These are phyloP conservation scores for Metopia argyrocephala DNA, from an alignment of 2,888 invertebrate species.

Conservation along the genomic window DNA sequence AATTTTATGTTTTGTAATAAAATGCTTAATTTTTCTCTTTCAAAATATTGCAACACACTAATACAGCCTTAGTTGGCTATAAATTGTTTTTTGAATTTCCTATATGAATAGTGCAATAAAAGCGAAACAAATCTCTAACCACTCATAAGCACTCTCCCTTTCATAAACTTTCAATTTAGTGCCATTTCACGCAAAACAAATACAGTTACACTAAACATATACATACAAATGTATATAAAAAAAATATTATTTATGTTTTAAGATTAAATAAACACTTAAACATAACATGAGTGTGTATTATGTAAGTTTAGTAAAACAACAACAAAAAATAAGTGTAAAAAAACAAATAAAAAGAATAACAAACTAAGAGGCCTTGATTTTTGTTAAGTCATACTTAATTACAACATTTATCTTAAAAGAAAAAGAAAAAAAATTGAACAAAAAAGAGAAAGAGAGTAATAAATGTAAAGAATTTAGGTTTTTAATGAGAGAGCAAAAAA, in stretches of 20 bases:
- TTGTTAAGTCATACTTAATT: constrained; percentile 23
- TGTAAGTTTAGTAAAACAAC: not conserved
- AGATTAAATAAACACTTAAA: constrained; percentile 28
- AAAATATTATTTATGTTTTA: constrained; percentile 30
- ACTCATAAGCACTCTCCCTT: not conserved
- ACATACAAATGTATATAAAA: not conserved
- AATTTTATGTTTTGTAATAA: constrained; percentile 16
- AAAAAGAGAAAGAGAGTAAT: not conserved
- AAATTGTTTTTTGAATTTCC: not conserved
- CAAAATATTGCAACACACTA: not conserved
- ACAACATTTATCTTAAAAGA: not conserved
- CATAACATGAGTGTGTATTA: constrained; percentile 30
- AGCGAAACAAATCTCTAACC: not conserved
- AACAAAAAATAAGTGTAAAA: not conserved
- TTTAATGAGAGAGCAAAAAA: too few species aligned
- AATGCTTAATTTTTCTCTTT: constrained; percentile 7
- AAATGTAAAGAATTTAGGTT: too few species aligned
- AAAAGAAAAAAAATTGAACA: not conserved
- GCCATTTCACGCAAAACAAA: too few species aligned
- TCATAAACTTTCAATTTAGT: too few species aligned
- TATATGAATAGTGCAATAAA: not conserved
- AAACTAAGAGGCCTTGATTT: not conserved
- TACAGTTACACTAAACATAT: not conserved
- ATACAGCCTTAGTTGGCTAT: not conserved
- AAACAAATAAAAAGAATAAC: not conserved